Conservation (phyloP, 2,888 invertebrate genomes). For the Papilio protenor region DNA sequence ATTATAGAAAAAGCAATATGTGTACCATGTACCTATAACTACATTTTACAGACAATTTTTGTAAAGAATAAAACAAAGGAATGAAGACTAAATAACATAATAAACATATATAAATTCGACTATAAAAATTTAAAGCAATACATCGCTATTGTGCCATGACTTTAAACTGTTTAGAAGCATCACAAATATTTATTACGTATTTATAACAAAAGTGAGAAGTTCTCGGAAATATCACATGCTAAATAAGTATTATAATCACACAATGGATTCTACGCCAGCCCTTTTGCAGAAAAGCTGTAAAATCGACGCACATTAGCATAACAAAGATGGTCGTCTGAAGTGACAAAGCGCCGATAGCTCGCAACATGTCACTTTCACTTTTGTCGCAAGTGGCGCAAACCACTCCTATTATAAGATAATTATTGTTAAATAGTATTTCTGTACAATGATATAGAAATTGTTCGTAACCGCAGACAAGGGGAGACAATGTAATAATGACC, state of each 20-base stretch:
- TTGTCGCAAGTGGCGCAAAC: constrained; percentile 54
- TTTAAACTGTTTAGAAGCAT: constrained; percentile 34
- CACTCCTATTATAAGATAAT: constrained; percentile 47
- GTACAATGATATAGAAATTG: constrained; percentile 66
- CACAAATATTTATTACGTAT: constrained; percentile 41
- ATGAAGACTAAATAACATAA: background rate
- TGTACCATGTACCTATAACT: background rate
- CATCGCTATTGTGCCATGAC: constrained; percentile 20
- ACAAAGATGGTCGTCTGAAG: constrained; percentile 77
- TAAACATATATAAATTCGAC: constrained; percentile 14
- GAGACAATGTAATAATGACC: constrained; percentile 69
- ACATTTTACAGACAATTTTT: background rate
- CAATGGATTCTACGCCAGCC: constrained; percentile 67
- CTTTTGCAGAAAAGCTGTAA: constrained; percentile 77
- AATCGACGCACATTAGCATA: constrained; percentile 77
- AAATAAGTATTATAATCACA: constrained; percentile 55
- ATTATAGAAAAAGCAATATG: background rate
- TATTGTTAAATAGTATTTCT: constrained; percentile 67
- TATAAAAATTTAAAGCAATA: constrained; percentile 51
- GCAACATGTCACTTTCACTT: constrained; percentile 78
- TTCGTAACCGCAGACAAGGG: constrained; percentile 71
- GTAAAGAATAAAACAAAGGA: background rate
- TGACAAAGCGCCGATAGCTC: constrained; percentile 67
- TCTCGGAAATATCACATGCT: constrained; percentile 74
- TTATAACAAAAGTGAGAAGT: constrained; percentile 49